Percentiles rank a stretch among this genome's conserved stretches.
phyloP scores from a whole-genome alignment of 1,140 invertebrate genomes.

The Drosophila sucinea region DNA sequence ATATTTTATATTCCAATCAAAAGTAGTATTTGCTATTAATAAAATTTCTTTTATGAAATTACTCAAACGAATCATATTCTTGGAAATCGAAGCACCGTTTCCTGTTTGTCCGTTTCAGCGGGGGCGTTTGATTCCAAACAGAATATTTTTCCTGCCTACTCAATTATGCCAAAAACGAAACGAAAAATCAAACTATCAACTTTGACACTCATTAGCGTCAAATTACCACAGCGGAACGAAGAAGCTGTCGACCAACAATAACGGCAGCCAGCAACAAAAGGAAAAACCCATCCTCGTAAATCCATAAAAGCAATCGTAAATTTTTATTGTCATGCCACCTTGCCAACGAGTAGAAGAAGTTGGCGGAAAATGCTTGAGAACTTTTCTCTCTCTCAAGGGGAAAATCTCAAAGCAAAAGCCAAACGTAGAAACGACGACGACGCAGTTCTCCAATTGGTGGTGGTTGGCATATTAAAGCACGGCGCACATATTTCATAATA shows the following conservation, averaged over 20 bases:
- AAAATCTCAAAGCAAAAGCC: conserved; percentile 51
- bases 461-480: conserved; percentile 69
- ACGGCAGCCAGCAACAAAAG: conserved; percentile 2
- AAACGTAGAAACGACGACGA: conserved; percentile 16
- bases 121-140: background rate
- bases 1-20: too few relatives aligned
- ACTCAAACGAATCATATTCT: background rate
- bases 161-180: conserved; percentile 51
- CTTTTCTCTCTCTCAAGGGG: conserved; percentile 72
- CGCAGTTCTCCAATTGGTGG: conserved; percentile 50
- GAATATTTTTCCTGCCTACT: background rate
- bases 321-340: conserved; percentile 80
- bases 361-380: conserved; percentile 67
- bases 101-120: background rate
- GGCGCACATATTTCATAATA: conserved; percentile 80
- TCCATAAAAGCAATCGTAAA: conserved; percentile 81
- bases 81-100: background rate
- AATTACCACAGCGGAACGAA: conserved; percentile 53
- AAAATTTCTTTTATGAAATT: too few relatives aligned
- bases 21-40: too few relatives aligned
- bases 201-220: conserved; percentile 80
- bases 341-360: conserved; percentile 11
- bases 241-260: conserved; percentile 1
- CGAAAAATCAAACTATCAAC: conserved; percentile 73
- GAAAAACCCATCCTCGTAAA: conserved; percentile 69